Conservation (phyloP, 30 jellyfish, hydroid and myxozoan genomes). For the Chironex yamaguchii region DNA sequence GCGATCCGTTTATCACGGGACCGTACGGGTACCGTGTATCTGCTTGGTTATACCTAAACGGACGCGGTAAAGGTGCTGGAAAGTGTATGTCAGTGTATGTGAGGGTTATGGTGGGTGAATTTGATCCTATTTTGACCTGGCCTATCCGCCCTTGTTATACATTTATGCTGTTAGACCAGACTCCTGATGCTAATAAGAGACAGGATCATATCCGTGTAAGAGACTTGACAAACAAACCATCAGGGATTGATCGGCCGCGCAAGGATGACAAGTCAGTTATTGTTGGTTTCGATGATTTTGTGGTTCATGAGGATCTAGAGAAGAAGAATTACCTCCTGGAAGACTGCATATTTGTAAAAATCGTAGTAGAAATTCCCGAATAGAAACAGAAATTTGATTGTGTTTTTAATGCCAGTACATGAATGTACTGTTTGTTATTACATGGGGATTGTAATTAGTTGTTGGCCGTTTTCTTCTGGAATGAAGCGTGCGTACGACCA, state of each 20-base stretch:
- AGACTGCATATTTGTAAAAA: slow-evolving; percentile 86
- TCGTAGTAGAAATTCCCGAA: slow-evolving; percentile 88
- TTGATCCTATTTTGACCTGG: slow-evolving; percentile 95
- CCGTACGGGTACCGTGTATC: slow-evolving; percentile 96
- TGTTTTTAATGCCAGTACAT: no score
- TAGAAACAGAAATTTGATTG: no score
- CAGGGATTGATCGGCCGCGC: slow-evolving; percentile 89
- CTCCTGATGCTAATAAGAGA: slow-evolving; percentile 76
- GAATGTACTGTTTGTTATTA: no score
- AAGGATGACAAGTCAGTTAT: slow-evolving; percentile 90
- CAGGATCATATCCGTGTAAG: slow-evolving; percentile 90
- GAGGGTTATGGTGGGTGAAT: slow-evolving; percentile 92
- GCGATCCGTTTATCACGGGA: slow-evolving; percentile 95
- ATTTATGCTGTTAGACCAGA: slow-evolving; percentile 84
- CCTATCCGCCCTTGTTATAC: slow-evolving; percentile 96
- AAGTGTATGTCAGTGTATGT: slow-evolving; percentile 83
- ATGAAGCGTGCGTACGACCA: no score
- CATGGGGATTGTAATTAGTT: no score
- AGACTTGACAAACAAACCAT: slow-evolving; percentile 85
- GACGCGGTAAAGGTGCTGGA: slow-evolving; percentile 96
- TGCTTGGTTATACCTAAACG: slow-evolving; percentile 93
- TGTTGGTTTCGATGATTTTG: slow-evolving; percentile 95
- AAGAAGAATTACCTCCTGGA: slow-evolving; percentile 83
- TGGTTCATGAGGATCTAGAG: slow-evolving; percentile 91
- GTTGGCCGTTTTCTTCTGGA: no score